Evolutionary conservation across 2,888 invertebrate genomes (phyloP).

Genomic region (Branchipolynoe longqiensis): DNA sequence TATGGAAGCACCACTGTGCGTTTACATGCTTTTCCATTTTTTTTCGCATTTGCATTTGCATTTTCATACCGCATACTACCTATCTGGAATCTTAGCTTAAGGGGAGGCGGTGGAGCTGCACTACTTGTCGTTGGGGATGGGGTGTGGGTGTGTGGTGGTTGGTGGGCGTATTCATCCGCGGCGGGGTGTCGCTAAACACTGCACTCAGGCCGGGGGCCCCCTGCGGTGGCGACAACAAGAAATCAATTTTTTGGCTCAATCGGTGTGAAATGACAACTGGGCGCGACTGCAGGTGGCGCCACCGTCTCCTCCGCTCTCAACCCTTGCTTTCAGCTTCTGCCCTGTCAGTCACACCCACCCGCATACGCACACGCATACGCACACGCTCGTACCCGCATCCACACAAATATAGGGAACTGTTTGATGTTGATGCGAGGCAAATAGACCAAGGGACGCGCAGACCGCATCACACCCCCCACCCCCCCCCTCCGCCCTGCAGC

Average conservation of each 20-base stretch:
- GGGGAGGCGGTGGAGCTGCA: too few species aligned
- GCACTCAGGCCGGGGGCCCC: not conserved
- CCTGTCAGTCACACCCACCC: too few species aligned
- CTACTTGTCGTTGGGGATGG: too few species aligned
- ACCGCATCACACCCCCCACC: constrained; percentile 7
- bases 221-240: constrained; percentile 8
- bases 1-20: too few species aligned
- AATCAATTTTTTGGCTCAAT: constrained; percentile 53
- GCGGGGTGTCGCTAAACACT: constrained; percentile 26
- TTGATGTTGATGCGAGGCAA: constrained; percentile 17
- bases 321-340: not conserved
- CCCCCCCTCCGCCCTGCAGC: constrained; percentile 22
- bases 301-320: not conserved
- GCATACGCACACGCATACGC: too few species aligned
- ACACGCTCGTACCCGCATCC: too few species aligned
- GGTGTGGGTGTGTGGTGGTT: too few species aligned
- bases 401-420: not conserved
- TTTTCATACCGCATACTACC: too few species aligned
- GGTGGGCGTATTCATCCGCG: constrained; percentile 29
- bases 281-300: constrained; percentile 29
- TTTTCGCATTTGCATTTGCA: too few species aligned
- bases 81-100: too few species aligned
- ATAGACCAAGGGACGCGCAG: constrained; percentile 23
- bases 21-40: too few species aligned
- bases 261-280: constrained; percentile 45